These are phyloP conservation scores for Drosophila rhopaloa DNA, from an alignment of 1,140 invertebrate genomes.

Conservation along the genomic window DNA sequence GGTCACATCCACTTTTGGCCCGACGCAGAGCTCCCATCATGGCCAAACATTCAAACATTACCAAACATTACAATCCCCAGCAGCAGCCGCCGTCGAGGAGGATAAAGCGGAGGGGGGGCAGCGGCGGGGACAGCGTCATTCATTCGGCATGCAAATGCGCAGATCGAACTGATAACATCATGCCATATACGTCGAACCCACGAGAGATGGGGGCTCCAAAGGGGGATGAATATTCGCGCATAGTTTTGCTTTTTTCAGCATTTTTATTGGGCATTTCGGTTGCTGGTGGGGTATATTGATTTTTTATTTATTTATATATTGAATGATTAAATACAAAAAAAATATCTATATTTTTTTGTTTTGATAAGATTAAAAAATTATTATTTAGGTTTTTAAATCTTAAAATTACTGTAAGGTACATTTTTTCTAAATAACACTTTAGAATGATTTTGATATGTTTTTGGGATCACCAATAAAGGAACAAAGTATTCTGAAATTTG, in stretches of 20 bases:
- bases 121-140: constrained; percentile 51
- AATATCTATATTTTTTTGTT: no score
- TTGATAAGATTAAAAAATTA: no score
- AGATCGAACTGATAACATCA: constrained; percentile 81
- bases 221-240: constrained; percentile 53
- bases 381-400: no score
- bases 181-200: constrained; percentile 54
- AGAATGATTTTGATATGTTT: no score
- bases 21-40: constrained; percentile 71
- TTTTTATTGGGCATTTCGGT: constrained; percentile 5
- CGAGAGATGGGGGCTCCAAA: not conserved
- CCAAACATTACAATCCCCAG: constrained; percentile 54
- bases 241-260: constrained; percentile 55
- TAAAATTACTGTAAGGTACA: no score
- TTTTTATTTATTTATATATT: not conserved
- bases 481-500: no score
- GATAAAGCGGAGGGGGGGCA: constrained; percentile 3
- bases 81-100: constrained; percentile 11
- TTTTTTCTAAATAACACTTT: no score
- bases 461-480: no score
- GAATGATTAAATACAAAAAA: no score
- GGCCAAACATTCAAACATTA: constrained; percentile 63
- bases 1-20: constrained; percentile 69
- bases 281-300: not conserved
- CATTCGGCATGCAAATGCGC: constrained; percentile 80